phyloP scores from a whole-genome alignment of 2,113 vertebrate species.

The Mystacornis crossleyi region DNA sequence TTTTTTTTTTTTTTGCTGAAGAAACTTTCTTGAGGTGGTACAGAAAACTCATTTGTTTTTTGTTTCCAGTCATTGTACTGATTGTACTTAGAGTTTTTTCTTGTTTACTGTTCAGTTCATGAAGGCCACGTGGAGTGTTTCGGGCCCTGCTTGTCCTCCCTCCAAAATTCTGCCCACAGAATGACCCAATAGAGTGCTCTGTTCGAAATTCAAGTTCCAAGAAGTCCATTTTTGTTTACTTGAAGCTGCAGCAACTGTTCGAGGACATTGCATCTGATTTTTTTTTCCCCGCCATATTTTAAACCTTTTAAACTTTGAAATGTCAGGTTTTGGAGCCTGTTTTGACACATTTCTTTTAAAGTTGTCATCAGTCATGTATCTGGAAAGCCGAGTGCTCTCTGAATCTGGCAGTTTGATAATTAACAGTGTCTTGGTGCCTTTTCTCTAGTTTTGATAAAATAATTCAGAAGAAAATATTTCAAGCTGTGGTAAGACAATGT shows the following conservation, averaged over 20 bases:
- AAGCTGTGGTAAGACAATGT: background rate
- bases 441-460: background rate
- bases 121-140: background rate
- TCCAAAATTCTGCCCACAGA: background rate
- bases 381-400: background rate
- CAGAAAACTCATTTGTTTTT: background rate
- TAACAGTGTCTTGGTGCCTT: background rate
- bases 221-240: background rate
- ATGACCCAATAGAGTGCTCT: background rate
- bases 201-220: background rate
- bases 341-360: background rate
- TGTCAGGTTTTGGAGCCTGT: background rate
- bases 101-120: background rate
- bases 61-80: background rate
- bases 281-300: accelerated
- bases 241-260: background rate
- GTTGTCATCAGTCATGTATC: background rate
- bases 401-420: background rate
- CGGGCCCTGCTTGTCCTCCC: background rate
- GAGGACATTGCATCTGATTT: background rate
- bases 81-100: background rate
- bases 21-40: background rate
- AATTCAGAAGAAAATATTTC: background rate
- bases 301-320: background rate
- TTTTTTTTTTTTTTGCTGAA: background rate